Evolutionary conservation across 2,888 invertebrate genomes (phyloP).

Genomic region (Papilio gigon): DNA sequence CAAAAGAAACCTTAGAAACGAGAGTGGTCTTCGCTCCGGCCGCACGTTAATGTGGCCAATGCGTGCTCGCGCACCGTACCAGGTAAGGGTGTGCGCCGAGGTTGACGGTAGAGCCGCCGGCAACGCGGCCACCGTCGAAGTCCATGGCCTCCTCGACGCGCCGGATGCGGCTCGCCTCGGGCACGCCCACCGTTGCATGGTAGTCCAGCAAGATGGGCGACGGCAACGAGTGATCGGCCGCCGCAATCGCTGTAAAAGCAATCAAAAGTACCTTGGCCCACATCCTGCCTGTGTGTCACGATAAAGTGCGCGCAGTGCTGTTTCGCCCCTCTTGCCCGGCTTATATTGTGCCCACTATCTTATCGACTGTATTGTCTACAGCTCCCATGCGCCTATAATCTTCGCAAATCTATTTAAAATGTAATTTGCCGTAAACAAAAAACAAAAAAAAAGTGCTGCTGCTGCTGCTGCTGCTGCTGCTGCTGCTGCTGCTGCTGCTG

Average conservation of each 20-base stretch:
- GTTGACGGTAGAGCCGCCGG: conserved; percentile 48
- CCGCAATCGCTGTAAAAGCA: conserved; percentile 29
- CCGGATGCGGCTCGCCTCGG: conserved; percentile 50
- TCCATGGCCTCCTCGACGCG: conserved; percentile 49
- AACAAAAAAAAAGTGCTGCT: no score
- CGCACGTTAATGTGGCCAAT: no score
- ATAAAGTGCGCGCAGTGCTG: neutral
- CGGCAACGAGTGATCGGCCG: conserved; percentile 31
- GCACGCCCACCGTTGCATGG: conserved; percentile 52
- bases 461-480: no score
- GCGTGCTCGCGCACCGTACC: conserved; percentile 37
- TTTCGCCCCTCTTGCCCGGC: neutral
- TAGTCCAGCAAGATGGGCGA: conserved; percentile 47
- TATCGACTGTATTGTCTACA: neutral
- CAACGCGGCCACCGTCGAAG: conserved; percentile 52
- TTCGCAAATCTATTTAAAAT: no score
- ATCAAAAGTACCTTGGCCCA: conserved; percentile 16
- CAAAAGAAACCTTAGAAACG: neutral
- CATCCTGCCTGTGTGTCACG: neutral
- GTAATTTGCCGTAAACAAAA: no score
- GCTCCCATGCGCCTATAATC: neutral
- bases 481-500: no score
- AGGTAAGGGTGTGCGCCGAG: conserved; percentile 49
- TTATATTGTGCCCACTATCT: conserved; percentile 1
- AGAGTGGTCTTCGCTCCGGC: neutral